Evolutionary conservation across 2,797 vertebrate species (phyloP).

Genomic region (Aphelocoma californica): DNA sequence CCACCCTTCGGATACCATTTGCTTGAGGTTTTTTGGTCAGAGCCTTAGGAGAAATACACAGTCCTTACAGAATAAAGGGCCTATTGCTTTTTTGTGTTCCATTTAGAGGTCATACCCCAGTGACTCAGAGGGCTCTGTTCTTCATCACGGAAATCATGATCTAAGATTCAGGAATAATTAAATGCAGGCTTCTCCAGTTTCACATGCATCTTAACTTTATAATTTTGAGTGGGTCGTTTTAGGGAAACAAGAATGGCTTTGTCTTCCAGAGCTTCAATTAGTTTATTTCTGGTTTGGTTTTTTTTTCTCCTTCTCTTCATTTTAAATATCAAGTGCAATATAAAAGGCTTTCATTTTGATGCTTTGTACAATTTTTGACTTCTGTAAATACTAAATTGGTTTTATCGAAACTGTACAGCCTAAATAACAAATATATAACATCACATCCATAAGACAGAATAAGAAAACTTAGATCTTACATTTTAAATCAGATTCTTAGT

Average conservation of each 20-base stretch:
- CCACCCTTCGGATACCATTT: neutral
- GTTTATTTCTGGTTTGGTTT: neutral
- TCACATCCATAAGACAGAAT: neutral
- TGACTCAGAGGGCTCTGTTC: neutral
- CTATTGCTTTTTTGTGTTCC: neutral
- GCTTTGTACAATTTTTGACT: neutral
- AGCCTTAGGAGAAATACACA: neutral
- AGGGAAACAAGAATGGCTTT: neutral
- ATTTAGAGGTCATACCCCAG: neutral
- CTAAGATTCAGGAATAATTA: neutral
- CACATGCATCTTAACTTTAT: neutral
- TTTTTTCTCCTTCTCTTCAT: neutral
- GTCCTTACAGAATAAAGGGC: neutral
- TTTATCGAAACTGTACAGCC: neutral
- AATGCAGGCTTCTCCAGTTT: neutral
- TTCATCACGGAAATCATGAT: neutral
- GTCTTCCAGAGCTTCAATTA: neutral
- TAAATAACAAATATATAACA: neutral
- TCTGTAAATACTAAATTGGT: neutral
- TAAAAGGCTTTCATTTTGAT: neutral
- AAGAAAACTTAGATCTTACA: neutral
- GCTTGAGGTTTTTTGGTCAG: neutral
- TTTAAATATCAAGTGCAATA: neutral
- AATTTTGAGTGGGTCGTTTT: neutral
- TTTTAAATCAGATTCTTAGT: neutral